Base-by-base conservation (phyloP, 2,888 invertebrate genomes). In the Heliothis peltigera region DNA sequence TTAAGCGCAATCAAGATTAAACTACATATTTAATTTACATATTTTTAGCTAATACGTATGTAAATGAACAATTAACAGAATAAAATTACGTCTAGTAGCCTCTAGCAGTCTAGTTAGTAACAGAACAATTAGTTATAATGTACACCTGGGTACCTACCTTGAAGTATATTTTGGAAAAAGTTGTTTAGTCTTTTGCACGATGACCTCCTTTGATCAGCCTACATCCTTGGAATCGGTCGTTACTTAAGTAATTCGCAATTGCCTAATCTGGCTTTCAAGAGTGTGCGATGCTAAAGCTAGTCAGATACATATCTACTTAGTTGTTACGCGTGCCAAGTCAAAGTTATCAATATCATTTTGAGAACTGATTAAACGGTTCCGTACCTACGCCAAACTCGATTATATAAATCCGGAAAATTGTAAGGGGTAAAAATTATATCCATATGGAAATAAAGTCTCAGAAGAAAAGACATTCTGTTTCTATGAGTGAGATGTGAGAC, bases 301-400 rank as follows among this genome's bases (percentile, higher is more conserved):
- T 28, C 58, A 69, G 64, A 56, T 64, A 72, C 2, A 15, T 42
- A 72, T 70, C 72, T 70, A n/a, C n/a, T n/a, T n/a, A 59, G 52
- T 25, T 54, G 19, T 69, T 68, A 46, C 56, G 57, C 42, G 56
- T 43, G 42, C 12, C 28, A 52, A 10, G 32, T 19, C 44, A 42
- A 43, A 58, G 49, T 74, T 71, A 47, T n/a, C 58, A 47, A 28
- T 32, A 57, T 10, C 1, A 12, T 53, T 55, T 49, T 18, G 54
- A 22, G 39, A 53, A 48, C 48, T 28, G 32, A 2, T 32, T 32
- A 2, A 2, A 28, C 3, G 32, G 32, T 32, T 32, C 32, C 10
- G 32, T 32, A 32, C n/a, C n/a, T n/a, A n/a, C 3, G 12, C 3
- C 32, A 8, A 32, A 32, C n/a, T n/a, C n/a, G n/a, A n/a, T n/a